These are phyloP conservation scores for Anagyrus pseudococci DNA, from an alignment of 2,888 invertebrate species.

Conservation along the genomic window DNA sequence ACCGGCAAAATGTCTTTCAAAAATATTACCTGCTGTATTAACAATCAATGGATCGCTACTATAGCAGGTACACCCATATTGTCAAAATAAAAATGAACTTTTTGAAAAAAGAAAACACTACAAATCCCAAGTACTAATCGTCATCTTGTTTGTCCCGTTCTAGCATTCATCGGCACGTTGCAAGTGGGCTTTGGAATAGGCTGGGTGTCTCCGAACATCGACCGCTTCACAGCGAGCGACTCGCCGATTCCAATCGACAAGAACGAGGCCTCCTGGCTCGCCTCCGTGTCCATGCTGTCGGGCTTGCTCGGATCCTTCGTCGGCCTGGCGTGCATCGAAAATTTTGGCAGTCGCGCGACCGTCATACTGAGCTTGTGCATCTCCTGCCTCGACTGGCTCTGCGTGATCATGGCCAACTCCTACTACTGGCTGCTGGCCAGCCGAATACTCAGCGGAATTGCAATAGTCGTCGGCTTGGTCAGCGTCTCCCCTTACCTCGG, in stretches of 20 bases:
- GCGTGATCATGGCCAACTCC: slow-evolving; percentile 40
- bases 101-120: not conserved
- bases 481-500: slow-evolving; percentile 50
- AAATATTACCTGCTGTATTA: too few species aligned
- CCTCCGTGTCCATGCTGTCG: slow-evolving; percentile 43
- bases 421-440: slow-evolving; percentile 43
- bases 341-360: slow-evolving; percentile 43
- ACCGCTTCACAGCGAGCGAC: slow-evolving; percentile 41
- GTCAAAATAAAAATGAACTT: too few species aligned
- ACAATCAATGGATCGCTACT: too few species aligned
- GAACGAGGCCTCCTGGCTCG: slow-evolving; percentile 47
- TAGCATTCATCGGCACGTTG: slow-evolving; percentile 5
- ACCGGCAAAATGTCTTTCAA: too few species aligned
- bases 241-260: slow-evolving; percentile 38
- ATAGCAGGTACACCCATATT: too few species aligned
- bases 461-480: slow-evolving; percentile 45
- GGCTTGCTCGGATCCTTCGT: slow-evolving; percentile 43
- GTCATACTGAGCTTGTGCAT: slow-evolving; percentile 41
- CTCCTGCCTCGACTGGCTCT: slow-evolving; percentile 41
- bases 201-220: slow-evolving; percentile 48
- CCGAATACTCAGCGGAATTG: slow-evolving; percentile 42
- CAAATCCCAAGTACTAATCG: too few species aligned
- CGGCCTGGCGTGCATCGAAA: slow-evolving; percentile 40
- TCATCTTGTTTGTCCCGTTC: too few species aligned
- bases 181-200: slow-evolving; percentile 43